Conservation (phyloP, 2,888 invertebrate genomes). For the Unio delphinus region DNA sequence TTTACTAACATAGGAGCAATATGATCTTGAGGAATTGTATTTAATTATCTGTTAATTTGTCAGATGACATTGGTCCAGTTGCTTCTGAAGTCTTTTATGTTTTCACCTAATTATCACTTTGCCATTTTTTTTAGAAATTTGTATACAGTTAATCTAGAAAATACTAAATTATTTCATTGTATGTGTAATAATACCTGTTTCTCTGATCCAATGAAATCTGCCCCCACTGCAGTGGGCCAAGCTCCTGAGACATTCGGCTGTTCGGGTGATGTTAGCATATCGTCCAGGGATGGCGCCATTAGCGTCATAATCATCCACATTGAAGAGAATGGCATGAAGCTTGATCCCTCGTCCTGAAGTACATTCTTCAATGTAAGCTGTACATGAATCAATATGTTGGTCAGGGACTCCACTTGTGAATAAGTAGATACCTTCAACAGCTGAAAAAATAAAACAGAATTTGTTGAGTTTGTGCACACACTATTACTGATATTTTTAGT, state of each 20-base stretch:
- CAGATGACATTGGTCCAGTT: too few relatives aligned
- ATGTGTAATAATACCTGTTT: slow-evolving; percentile 63
- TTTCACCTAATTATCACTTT: too few relatives aligned
- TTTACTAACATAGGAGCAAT: too few relatives aligned
- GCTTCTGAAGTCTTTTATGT: too few relatives aligned
- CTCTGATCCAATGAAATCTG: slow-evolving; percentile 72
- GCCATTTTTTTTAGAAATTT: background rate
- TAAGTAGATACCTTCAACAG: slow-evolving; percentile 69
- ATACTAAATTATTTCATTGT: background rate
- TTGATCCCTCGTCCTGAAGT: slow-evolving; percentile 56
- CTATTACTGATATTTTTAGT: too few relatives aligned
- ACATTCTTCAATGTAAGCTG: slow-evolving; percentile 65
- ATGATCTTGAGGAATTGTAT: too few relatives aligned
- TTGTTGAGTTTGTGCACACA: too few relatives aligned
- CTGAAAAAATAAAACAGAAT: slow-evolving; percentile 21
- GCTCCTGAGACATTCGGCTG: slow-evolving; percentile 68
- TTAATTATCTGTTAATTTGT: too few relatives aligned
- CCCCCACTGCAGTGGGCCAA: slow-evolving; percentile 69
- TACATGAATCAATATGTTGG: slow-evolving; percentile 63
- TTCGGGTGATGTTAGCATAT: slow-evolving; percentile 71
- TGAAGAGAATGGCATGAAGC: slow-evolving; percentile 70
- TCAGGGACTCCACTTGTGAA: slow-evolving; percentile 72
- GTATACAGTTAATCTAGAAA: background rate
- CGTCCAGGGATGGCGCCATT: slow-evolving; percentile 70
- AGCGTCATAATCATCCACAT: slow-evolving; percentile 70